These are phyloP conservation scores for Dasypogon diadema DNA, from an alignment of 2,888 invertebrate species.

Conservation along the genomic window DNA sequence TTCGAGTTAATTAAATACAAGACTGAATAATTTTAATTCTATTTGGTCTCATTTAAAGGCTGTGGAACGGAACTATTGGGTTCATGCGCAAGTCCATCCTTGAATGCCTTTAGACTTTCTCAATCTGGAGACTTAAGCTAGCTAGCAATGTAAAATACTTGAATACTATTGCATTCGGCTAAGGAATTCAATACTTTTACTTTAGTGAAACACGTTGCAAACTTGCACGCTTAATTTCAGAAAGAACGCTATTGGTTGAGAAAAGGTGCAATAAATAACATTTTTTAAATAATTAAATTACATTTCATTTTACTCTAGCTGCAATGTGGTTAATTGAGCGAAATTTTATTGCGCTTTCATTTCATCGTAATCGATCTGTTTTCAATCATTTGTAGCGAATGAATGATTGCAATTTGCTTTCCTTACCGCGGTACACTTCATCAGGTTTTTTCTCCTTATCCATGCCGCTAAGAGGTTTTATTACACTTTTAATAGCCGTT, in stretches of 20 bases:
- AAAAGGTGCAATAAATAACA: neutral
- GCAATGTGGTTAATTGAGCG: slow-evolving; percentile 43
- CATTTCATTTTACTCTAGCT: slow-evolving; percentile 4
- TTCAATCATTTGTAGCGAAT: slow-evolving; percentile 36
- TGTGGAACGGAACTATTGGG: too few relatives aligned
- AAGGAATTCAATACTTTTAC: too few relatives aligned
- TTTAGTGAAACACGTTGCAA: too few relatives aligned
- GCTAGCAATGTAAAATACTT: too few relatives aligned
- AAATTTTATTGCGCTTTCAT: slow-evolving; percentile 35
- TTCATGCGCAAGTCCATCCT: too few relatives aligned
- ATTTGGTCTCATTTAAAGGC: too few relatives aligned
- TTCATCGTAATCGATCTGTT: slow-evolving; percentile 44
- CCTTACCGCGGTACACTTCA: slow-evolving; percentile 7
- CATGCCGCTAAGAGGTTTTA: neutral
- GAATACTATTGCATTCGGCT: too few relatives aligned
- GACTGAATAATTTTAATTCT: too few relatives aligned
- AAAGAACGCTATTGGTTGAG: neutral
- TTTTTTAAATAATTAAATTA: neutral
- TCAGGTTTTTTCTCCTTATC: neutral
- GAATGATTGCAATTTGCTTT: slow-evolving; percentile 42
- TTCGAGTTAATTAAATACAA: neutral
- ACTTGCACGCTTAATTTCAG: neutral
- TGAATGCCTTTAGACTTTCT: too few relatives aligned
- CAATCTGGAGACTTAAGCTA: too few relatives aligned
- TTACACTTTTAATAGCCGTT: neutral